Evolutionary conservation across 2,797 vertebrate species (phyloP).

Genomic region (Coccyzus lansbergi): DNA sequence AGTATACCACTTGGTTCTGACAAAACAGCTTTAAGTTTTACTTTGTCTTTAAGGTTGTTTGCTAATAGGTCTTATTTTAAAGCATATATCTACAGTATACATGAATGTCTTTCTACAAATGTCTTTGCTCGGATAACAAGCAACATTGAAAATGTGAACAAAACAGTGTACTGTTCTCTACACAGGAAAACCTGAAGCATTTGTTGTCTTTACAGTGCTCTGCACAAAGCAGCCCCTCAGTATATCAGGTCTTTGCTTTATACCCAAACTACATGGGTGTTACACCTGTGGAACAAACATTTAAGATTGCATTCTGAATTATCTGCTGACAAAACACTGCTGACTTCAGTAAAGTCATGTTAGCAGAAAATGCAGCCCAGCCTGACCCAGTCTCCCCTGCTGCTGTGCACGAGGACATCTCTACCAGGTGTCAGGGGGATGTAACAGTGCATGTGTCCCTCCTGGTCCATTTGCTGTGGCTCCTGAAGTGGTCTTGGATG

Average conservation of each 20-base stretch:
- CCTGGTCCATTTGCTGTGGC: not conserved
- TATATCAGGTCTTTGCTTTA: not conserved
- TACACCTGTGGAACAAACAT: not conserved
- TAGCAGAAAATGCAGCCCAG: not conserved
- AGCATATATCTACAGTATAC: not conserved
- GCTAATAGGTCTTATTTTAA: not conserved
- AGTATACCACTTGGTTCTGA: not conserved
- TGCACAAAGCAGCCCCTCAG: not conserved
- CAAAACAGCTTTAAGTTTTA: not conserved
- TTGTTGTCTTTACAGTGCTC: not conserved
- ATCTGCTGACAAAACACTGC: not conserved
- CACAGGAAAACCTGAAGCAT: not conserved
- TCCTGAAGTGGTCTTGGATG: not conserved
- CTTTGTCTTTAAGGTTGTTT: not conserved
- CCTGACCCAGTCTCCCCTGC: not conserved
- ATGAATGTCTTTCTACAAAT: not conserved
- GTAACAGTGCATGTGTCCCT: not conserved
- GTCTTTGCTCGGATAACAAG: conserved; percentile 7
- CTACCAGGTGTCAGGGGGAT: not conserved
- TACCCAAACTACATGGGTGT: not conserved
- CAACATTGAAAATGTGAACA: conserved; percentile 11
- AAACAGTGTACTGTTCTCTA: not conserved
- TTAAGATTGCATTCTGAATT: not conserved
- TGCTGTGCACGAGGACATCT: not conserved
- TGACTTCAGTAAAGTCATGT: not conserved